Conservation (phyloP, 2,888 invertebrate species). For the Polylopha cassiicola region DNA sequence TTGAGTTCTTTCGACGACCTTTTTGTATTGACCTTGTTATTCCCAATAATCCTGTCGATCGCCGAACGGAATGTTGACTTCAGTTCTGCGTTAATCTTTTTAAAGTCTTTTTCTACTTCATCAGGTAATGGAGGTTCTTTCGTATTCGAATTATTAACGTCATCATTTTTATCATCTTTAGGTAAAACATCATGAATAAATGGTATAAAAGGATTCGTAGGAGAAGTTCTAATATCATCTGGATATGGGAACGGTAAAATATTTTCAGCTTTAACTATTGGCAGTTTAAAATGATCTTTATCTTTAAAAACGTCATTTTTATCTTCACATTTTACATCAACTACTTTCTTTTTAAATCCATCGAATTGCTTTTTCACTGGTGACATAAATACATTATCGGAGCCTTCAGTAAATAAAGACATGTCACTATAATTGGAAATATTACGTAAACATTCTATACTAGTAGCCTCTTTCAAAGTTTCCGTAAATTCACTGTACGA, state of each 20-base stretch:
- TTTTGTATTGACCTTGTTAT: constrained; percentile 35
- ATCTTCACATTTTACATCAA: constrained; percentile 24
- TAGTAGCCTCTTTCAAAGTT: constrained; percentile 59
- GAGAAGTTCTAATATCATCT: constrained; percentile 37
- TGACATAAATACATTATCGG: constrained; percentile 54
- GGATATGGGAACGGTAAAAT: constrained; percentile 55
- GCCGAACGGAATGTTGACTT: constrained; percentile 61
- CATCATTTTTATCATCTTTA: constrained; percentile 28
- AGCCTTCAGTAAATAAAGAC: constrained; percentile 55
- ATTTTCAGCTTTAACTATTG: constrained; percentile 51
- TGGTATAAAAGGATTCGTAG: constrained; percentile 30
- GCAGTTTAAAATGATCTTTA: too few relatives aligned
- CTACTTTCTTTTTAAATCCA: constrained; percentile 29
- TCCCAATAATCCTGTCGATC: constrained; percentile 53
- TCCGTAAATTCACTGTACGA: constrained; percentile 45
- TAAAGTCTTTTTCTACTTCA: constrained; percentile 49
- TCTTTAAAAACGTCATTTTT: constrained; percentile 15
- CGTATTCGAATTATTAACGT: neutral
- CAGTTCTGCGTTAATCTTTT: constrained; percentile 57
- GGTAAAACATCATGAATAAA: constrained; percentile 22
- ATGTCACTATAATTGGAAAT: constrained; percentile 42
- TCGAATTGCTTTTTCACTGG: constrained; percentile 45
- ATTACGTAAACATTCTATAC: constrained; percentile 52
- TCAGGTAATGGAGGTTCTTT: neutral
- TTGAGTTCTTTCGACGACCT: constrained; percentile 26